Evolutionary conservation across 2,797 vertebrate species (phyloP).

Genomic region (Huso huso): DNA sequence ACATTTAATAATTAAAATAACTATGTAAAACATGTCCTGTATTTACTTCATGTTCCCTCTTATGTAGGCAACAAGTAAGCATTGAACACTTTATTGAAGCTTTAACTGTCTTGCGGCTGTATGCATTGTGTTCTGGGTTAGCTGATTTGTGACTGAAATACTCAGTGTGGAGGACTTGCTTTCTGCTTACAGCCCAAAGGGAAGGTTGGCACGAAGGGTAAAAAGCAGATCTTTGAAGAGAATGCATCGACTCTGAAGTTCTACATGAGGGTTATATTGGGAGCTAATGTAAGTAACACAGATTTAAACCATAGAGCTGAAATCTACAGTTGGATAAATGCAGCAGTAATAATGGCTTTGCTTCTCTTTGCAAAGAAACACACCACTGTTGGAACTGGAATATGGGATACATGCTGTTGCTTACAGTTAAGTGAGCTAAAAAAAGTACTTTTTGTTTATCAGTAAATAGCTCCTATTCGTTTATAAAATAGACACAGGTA

Average conservation of each 20-base stretch:
- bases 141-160: background rate
- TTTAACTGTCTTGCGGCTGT: conserved; percentile 8
- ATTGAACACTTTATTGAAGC: background rate
- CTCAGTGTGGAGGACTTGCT: background rate
- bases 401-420: too few species aligned
- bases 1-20: too few species aligned
- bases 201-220: conserved; percentile 92
- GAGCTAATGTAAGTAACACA: conserved; percentile 73
- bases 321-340: background rate
- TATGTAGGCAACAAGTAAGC: background rate
- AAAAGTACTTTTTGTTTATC: background rate
- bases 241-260: conserved; percentile 85
- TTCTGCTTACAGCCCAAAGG: conserved; percentile 74
- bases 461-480: background rate
- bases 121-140: background rate
- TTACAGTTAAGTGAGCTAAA: too few species aligned
- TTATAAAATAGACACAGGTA: background rate
- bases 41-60: background rate
- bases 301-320: background rate
- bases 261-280: conserved; percentile 84
- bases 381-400: too few species aligned
- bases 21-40: too few species aligned
- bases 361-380: too few species aligned
- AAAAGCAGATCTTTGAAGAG: conserved; percentile 94
- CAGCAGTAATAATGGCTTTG: background rate